Percentiles rank a stretch among this genome's conserved stretches.
These are phyloP conservation scores for Tholera decimalis DNA, from an alignment of 2,888 invertebrate genomes.

Conservation along the genomic window DNA sequence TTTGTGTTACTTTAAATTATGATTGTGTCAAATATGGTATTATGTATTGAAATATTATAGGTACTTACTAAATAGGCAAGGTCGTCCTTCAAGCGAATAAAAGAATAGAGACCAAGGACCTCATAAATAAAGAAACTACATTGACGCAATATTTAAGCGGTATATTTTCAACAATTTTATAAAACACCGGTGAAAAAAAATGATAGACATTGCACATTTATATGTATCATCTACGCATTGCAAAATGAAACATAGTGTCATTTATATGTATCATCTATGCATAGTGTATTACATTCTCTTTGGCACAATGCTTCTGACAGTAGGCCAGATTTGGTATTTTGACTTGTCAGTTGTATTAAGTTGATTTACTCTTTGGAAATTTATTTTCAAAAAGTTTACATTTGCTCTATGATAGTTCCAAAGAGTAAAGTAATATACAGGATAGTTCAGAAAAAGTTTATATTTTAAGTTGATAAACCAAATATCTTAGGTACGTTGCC, in stretches of 20 bases:
- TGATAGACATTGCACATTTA: constrained; percentile 17
- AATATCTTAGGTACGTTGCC: no score
- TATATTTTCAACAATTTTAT: constrained; percentile 2
- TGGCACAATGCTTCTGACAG: constrained; percentile 24
- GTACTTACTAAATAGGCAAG: constrained; percentile 6
- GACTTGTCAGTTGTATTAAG: neutral
- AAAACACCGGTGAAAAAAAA: constrained; percentile 17
- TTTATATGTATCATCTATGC: no score
- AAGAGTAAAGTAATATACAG: no score
- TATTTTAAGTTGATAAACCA: no score
- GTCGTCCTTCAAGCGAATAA: neutral
- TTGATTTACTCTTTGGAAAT: neutral
- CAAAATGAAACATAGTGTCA: no score
- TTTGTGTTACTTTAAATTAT: neutral
- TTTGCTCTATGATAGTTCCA: neutral
- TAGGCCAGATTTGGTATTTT: neutral
- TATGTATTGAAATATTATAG: constrained; percentile 1
- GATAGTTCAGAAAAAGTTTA: no score
- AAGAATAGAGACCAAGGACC: constrained; percentile 5
- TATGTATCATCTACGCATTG: no score
- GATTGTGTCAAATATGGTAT: neutral
- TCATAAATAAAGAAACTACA: constrained; percentile 18
- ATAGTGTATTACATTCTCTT: no score
- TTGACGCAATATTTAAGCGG: constrained; percentile 27
- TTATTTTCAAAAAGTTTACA: constrained; percentile 1